These are phyloP conservation scores for Platalea minor DNA, from an alignment of 2,797 vertebrate species.

Conservation along the genomic window DNA sequence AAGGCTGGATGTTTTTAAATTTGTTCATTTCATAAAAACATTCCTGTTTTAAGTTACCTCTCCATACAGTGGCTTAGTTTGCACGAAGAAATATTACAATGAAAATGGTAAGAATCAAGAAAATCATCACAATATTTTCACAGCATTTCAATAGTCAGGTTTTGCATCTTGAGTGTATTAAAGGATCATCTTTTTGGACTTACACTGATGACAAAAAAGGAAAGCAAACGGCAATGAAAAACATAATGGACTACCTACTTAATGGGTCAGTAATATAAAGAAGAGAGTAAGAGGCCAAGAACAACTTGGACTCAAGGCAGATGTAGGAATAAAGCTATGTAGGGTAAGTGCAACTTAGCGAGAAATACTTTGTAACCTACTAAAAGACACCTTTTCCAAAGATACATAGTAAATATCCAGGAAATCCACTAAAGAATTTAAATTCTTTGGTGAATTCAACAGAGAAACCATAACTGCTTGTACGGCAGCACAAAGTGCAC, in stretches of 20 bases:
- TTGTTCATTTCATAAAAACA: neutral
- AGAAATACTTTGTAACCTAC: neutral
- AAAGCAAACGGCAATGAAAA: neutral
- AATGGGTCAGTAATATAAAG: neutral
- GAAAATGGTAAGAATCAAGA: neutral
- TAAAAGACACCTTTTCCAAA: neutral
- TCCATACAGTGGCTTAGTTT: neutral
- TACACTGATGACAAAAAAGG: neutral
- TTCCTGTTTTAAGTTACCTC: neutral
- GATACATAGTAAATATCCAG: neutral
- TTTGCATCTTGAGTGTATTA: neutral
- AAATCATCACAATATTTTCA: neutral
- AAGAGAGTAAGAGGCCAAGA: neutral
- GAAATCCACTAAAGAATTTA: neutral
- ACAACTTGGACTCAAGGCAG: neutral
- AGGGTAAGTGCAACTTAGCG: neutral
- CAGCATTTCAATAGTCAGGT: neutral
- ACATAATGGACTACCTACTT: neutral
- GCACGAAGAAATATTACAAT: neutral
- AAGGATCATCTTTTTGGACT: neutral
- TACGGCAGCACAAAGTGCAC: neutral
- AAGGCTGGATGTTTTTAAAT: neutral
- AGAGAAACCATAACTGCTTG: neutral
- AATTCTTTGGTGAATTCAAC: neutral
- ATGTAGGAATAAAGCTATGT: neutral